These are phyloP conservation scores for Patella pellucida DNA, from an alignment of 2,888 invertebrate species.

Conservation along the genomic window DNA sequence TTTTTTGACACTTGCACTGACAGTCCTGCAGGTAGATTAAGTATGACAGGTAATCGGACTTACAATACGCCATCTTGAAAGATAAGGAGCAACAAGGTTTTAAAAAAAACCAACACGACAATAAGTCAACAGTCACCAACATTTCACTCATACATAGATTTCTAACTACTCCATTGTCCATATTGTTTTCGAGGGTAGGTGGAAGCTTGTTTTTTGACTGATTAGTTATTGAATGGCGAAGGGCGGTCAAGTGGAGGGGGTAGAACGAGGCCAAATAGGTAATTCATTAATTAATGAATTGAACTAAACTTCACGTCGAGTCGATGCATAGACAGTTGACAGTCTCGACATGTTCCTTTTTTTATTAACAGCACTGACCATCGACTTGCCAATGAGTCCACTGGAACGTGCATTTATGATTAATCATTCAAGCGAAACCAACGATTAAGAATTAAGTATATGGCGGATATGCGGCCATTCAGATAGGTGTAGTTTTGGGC, in stretches of 20 bases:
- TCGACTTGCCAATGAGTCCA: no score
- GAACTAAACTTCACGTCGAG: not conserved
- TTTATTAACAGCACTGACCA: no score
- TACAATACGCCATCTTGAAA: not conserved
- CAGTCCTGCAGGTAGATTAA: conserved; percentile 1
- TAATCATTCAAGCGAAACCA: no score
- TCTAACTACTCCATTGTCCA: not conserved
- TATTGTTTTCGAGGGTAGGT: not conserved
- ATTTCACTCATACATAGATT: conserved; percentile 1
- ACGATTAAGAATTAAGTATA: no score
- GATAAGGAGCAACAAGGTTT: conserved; percentile 2
- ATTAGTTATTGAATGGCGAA: conserved; percentile 7
- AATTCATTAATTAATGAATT: conserved; percentile 10
- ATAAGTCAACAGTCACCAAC: not conserved
- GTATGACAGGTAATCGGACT: not conserved
- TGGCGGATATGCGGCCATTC: no score
- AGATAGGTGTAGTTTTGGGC: no score
- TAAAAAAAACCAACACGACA: conserved; percentile 4
- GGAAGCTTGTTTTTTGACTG: conserved; percentile 8
- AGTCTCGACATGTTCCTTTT: no score
- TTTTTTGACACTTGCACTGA: conserved; percentile 9
- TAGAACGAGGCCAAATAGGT: not conserved
- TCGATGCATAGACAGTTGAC: no score
- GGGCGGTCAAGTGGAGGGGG: not conserved
- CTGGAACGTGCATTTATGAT: no score